Percentiles rank a stretch among this genome's conserved stretches.
These are phyloP conservation scores for Glyphotaelius pellucidus DNA, from an alignment of 2,888 invertebrate species.

Conservation along the genomic window DNA sequence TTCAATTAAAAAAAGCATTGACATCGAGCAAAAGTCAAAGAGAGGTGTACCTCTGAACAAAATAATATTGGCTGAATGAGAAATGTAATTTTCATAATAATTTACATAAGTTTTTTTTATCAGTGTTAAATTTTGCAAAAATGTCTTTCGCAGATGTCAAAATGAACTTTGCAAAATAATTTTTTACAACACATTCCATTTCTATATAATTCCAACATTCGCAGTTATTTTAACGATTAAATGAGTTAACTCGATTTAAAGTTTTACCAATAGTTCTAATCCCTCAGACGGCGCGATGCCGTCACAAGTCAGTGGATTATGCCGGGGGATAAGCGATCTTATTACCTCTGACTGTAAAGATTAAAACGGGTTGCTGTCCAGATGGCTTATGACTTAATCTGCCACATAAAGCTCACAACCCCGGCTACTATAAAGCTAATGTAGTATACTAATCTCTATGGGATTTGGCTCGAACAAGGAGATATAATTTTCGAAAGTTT, in stretches of 20 bases:
- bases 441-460: constrained; percentile 25
- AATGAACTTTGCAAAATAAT: not conserved
- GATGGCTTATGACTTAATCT: constrained; percentile 51
- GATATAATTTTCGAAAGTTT: not conserved
- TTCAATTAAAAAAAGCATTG: no score
- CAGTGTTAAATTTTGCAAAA: not conserved
- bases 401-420: constrained; percentile 14
- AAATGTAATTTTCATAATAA: not conserved
- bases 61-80: no score
- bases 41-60: no score
- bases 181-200: not conserved
- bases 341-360: constrained; percentile 42
- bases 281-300: not conserved
- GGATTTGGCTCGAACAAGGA: not conserved
- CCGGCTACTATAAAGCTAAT: constrained; percentile 11
- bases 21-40: no score
- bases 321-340: constrained; percentile 38
- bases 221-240: not conserved
- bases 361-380: constrained; percentile 46
- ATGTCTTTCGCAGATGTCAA: not conserved
- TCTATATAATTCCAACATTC: not conserved
- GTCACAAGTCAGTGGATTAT: constrained; percentile 31
- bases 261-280: constrained; percentile 32
- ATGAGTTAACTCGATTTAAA: constrained; percentile 3
- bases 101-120: not conserved